phyloP scores from a whole-genome alignment of 1,140 invertebrate species.

The Drosophila persimilis region DNA sequence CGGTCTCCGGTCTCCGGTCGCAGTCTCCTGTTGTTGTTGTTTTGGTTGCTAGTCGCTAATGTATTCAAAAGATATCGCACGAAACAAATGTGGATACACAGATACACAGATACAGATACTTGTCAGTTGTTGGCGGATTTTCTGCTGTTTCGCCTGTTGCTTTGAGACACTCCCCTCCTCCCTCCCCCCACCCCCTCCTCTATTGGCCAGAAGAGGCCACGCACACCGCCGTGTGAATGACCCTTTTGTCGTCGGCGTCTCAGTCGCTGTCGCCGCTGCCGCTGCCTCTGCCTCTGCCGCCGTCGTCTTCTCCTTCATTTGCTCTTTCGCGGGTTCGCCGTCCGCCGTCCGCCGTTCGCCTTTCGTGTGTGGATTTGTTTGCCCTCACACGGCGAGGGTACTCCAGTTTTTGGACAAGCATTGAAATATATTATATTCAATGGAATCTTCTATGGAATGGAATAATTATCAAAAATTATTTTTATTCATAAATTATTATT shows the following conservation, averaged over 20 bases:
- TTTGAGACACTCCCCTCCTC: constrained; percentile 19
- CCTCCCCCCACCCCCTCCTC: constrained; percentile 9
- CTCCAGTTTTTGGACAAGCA: no score
- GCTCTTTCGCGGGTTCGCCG: no score
- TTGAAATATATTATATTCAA: no score
- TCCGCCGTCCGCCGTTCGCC: no score
- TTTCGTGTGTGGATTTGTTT: no score
- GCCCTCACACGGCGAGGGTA: no score
- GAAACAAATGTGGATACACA: constrained; percentile 54
- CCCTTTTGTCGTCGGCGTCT: constrained; percentile 55
- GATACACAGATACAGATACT: constrained; percentile 44
- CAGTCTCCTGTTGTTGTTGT: not conserved
- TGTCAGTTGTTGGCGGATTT: constrained; percentile 36
- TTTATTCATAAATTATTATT: no score
- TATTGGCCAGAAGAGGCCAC: constrained; percentile 36
- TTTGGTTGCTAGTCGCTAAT: constrained; percentile 47
- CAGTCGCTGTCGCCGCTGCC: constrained; percentile 32
- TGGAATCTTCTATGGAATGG: no score
- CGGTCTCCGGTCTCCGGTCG: no score
- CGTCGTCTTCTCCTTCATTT: no score
- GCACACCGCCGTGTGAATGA: constrained; percentile 66
- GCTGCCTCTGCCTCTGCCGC: constrained; percentile 17
- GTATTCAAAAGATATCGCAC: constrained; percentile 70
- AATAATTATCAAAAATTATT: no score
- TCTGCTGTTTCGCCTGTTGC: constrained; percentile 58